Evolutionary conservation across 1,140 invertebrate species (phyloP).

Genomic region (Sweltsa coloradensis): DNA sequence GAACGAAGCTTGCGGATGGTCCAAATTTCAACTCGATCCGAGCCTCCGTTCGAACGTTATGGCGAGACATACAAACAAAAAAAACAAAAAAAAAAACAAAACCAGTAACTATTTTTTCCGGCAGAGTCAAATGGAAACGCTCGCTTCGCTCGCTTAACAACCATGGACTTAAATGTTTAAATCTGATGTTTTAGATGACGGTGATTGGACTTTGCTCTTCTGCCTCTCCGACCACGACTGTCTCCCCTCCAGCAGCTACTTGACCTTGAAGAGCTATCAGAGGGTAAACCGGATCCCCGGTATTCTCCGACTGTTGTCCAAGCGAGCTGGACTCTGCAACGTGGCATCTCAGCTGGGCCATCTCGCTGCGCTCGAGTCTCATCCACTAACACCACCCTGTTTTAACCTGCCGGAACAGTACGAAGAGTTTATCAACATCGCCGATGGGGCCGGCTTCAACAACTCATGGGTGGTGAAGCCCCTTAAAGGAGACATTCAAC

Average conservation of each 20-base stretch:
- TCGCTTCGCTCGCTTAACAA: no score
- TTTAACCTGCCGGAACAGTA: conserved; percentile 20
- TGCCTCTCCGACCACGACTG: conserved; percentile 2
- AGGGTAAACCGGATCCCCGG: conserved; percentile 4
- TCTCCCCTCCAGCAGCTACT: background rate
- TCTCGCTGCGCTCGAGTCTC: background rate
- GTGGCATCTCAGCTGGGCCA: background rate
- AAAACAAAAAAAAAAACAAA: no score
- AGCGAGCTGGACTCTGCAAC: conserved; percentile 2
- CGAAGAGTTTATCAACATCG: conserved; percentile 20
- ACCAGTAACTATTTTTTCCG: no score
- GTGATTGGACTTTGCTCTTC: conserved; percentile 6
- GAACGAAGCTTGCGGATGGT: no score
- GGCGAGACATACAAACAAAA: no score
- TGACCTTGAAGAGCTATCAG: background rate
- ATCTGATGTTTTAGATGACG: no score
- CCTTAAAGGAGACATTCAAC: background rate
- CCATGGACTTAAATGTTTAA: no score
- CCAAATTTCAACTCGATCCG: no score
- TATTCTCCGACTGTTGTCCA: background rate
- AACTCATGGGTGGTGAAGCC: conserved; percentile 19
- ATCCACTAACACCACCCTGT: conserved; percentile 16
- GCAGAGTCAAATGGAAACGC: no score
- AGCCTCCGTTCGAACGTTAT: no score
- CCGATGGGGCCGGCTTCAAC: conserved; percentile 19